phyloP scores from a whole-genome alignment of 1,140 invertebrate species.

The Zaprionus capensis region DNA sequence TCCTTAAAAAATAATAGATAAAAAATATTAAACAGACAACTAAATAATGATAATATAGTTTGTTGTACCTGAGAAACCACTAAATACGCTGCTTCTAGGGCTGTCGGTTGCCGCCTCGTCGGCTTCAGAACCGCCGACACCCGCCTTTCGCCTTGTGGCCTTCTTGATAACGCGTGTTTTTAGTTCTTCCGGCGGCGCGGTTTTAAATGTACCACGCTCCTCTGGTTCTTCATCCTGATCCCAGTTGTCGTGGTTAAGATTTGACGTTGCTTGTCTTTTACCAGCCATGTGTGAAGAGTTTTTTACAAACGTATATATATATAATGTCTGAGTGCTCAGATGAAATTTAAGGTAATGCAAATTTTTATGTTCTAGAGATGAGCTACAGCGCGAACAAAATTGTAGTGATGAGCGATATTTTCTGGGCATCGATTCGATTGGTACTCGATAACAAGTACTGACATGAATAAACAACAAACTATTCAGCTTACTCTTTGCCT shows the following conservation, averaged over 20 bases:
- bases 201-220: constrained; percentile 89
- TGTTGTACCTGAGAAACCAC: constrained; percentile 86
- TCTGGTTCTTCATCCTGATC: constrained; percentile 92
- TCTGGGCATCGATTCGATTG: background rate
- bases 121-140: constrained; percentile 55
- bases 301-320: constrained; percentile 5
- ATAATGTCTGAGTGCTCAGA: background rate
- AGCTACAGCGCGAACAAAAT: background rate
- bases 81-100: constrained; percentile 87
- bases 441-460: background rate
- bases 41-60: no score
- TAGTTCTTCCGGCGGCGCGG: constrained; percentile 89
- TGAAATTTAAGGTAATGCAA: constrained; percentile 6
- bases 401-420: background rate
- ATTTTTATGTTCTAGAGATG: background rate
- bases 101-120: constrained; percentile 36
- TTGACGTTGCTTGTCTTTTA: constrained; percentile 90
- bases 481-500: background rate
- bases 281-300: constrained; percentile 86
- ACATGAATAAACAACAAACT: background rate
- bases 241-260: constrained; percentile 96
- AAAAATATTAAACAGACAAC: background rate
- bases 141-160: constrained; percentile 88
- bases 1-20: constrained; percentile 27
- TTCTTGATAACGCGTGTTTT: constrained; percentile 91